A percentile compares a stretch with the other conserved stretches of the same genome.
Conservation (phyloP, 2,113 vertebrate genomes). For the Balaenoptera acutorostrata region DNA sequence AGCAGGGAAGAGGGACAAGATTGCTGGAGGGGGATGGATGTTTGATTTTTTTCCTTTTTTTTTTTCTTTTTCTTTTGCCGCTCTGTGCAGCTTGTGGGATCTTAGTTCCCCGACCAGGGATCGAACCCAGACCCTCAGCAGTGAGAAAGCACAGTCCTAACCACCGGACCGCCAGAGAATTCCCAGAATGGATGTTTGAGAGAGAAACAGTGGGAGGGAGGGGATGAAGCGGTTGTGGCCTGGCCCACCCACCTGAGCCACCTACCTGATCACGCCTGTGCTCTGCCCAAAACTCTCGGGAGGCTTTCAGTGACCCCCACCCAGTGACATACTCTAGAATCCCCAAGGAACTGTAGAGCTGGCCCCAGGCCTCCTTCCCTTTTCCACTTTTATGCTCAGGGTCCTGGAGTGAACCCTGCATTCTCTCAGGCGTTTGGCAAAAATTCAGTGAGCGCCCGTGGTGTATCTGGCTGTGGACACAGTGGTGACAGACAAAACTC, state of each 20-base stretch:
- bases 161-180: not conserved
- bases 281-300: not conserved
- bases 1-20: no score
- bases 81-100: not conserved
- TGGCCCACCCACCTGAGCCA: not conserved
- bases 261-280: rapidly evolving
- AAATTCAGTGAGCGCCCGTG: not conserved
- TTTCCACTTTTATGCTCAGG: not conserved
- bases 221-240: not conserved
- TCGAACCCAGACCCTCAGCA: not conserved
- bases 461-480: not conserved
- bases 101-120: not conserved
- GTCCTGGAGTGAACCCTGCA: not conserved
- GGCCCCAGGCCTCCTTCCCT: not conserved
- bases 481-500: not conserved
- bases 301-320: no score
- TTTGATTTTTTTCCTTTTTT: not conserved
- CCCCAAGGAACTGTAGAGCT: not conserved
- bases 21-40: not conserved
- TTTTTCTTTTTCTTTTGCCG: not conserved
- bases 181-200: not conserved
- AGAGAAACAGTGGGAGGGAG: not conserved
- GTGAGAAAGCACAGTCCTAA: not conserved
- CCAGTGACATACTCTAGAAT: not conserved
- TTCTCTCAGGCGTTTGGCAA: not conserved